Evolutionary conservation across 2,113 vertebrate genomes (phyloP).

Genomic region (Orcinus orca): DNA sequence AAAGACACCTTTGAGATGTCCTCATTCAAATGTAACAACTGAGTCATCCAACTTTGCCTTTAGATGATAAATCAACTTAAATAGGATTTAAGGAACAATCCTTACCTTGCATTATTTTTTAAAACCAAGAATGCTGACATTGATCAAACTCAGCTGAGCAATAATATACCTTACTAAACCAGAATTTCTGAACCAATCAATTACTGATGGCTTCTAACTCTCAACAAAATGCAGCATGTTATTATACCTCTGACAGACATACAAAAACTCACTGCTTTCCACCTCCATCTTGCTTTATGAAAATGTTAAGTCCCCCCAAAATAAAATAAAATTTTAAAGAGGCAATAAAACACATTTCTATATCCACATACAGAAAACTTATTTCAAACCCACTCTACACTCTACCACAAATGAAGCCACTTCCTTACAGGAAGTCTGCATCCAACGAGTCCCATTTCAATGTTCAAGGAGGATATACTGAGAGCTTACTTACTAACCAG

Average conservation of each 20-base stretch:
- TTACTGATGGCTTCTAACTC: neutral
- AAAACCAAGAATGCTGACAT: neutral
- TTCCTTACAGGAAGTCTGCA: neutral
- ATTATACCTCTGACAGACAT: neutral
- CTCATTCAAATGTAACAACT: neutral
- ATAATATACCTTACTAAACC: neutral
- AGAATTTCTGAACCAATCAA: neutral
- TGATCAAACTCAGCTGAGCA: neutral
- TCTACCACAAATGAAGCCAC: neutral
- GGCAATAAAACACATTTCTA: neutral
- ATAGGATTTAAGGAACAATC: neutral
- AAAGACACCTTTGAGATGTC: neutral
- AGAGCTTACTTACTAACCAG: neutral
- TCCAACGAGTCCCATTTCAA: neutral
- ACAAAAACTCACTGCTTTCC: conserved; percentile 17
- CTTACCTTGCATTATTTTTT: neutral
- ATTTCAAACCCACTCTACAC: neutral
- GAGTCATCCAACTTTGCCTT: neutral
- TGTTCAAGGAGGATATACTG: neutral
- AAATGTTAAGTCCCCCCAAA: neutral
- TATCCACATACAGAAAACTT: neutral
- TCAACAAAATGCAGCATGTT: neutral
- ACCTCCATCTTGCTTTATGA: neutral
- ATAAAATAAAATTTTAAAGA: neutral
- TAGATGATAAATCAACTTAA: neutral